phyloP scores from a whole-genome alignment of 2,113 vertebrate genomes.

The Lepus timidus region DNA sequence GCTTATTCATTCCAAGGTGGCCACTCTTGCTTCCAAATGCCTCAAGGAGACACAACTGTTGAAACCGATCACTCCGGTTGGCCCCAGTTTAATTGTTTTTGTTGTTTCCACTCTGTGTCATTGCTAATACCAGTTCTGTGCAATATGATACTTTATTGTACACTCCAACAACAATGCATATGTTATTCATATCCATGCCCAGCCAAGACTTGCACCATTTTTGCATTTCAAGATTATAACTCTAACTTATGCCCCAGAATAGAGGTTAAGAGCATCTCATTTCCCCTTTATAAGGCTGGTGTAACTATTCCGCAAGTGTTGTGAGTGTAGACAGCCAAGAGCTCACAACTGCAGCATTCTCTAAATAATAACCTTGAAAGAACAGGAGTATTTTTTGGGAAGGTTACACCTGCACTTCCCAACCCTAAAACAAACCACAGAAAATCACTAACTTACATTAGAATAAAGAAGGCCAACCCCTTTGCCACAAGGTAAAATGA shows the following conservation, averaged over 20 bases:
- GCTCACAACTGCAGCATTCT: neutral
- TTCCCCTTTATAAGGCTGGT: neutral
- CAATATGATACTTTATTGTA: neutral
- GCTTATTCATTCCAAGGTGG: neutral
- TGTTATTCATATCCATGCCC: neutral
- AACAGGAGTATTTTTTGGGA: neutral
- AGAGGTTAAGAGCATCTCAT: neutral
- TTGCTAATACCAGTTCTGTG: neutral
- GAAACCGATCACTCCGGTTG: neutral
- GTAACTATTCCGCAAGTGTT: neutral
- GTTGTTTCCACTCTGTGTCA: neutral
- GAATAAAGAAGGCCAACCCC: neutral
- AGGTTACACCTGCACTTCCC: neutral
- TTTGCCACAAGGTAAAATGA: neutral
- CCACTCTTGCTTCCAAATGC: neutral
- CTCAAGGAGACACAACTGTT: neutral
- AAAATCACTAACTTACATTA: neutral
- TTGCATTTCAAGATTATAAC: neutral
- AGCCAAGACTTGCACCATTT: neutral
- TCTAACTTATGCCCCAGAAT: neutral
- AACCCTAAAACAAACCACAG: neutral
- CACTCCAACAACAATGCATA: neutral
- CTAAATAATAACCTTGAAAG: neutral
- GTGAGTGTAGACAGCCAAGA: neutral
- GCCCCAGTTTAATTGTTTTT: neutral